phyloP scores from a whole-genome alignment of 2,797 vertebrate species.

The Telmatherina bonti region DNA sequence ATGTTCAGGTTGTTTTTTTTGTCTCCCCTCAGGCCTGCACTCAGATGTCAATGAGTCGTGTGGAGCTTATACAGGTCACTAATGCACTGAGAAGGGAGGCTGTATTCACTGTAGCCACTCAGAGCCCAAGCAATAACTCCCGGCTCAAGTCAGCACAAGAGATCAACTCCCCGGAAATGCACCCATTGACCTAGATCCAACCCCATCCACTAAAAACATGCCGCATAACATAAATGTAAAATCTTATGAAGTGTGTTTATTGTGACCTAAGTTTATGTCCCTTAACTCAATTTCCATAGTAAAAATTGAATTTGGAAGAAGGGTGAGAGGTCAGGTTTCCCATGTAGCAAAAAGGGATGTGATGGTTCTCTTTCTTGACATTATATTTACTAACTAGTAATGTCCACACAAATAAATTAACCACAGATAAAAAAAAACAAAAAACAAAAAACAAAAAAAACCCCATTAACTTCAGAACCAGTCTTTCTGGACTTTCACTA shows the following conservation, averaged over 20 bases:
- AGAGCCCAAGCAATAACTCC: conserved; percentile 62
- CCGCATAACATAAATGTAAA: not conserved
- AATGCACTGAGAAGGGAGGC: conserved; percentile 63
- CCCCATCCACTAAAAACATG: conserved; percentile 35
- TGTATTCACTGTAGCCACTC: conserved; percentile 65
- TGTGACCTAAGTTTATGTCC: not conserved
- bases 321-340: not conserved
- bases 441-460: too few relatives aligned
- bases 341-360: not conserved
- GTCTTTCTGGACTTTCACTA: not conserved
- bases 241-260: not conserved
- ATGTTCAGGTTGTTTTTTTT: conserved; percentile 68
- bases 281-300: not conserved
- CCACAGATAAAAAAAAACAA: not conserved
- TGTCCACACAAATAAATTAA: not conserved
- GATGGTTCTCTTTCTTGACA: not conserved
- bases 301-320: not conserved
- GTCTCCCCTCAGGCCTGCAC: conserved; percentile 69
- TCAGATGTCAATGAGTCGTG: conserved; percentile 71
- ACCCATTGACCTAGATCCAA: conserved; percentile 77
- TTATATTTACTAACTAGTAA: not conserved
- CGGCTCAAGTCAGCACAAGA: conserved; percentile 47
- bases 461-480: not conserved
- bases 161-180: conserved; percentile 66
- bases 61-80: conserved; percentile 77